Percentiles rank a stretch among this genome's conserved stretches.
phyloP scores from a whole-genome alignment of 2,797 vertebrate genomes.

The Halcyon leucocephala region DNA sequence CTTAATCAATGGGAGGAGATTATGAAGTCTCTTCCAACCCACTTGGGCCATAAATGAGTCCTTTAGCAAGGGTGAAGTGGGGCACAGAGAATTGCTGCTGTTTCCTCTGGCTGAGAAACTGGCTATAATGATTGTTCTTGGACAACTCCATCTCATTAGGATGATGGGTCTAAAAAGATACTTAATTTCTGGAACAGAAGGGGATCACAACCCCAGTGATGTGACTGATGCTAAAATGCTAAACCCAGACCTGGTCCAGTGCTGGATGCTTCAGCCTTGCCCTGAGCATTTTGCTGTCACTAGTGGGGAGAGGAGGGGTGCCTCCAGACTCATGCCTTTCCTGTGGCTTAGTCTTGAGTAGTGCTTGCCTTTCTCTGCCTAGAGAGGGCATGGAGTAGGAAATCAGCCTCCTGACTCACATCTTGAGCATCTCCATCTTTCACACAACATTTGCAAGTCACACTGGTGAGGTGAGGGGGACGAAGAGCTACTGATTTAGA shows the following conservation, averaged over 20 bases:
- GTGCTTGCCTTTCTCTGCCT: neutral
- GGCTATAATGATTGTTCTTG: neutral
- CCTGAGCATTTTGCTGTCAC: accelerated
- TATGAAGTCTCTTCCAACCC: neutral
- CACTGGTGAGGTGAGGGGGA: neutral
- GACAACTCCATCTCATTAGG: neutral
- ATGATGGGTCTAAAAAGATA: neutral
- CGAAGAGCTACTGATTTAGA: neutral
- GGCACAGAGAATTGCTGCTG: neutral
- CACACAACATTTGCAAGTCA: neutral
- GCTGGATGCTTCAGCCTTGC: neutral
- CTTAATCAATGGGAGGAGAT: neutral
- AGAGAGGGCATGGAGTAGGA: neutral
- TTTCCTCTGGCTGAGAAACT: neutral
- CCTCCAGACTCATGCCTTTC: neutral
- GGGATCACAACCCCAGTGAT: neutral
- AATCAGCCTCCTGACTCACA: neutral
- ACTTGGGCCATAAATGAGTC: neutral
- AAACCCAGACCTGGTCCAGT: neutral
- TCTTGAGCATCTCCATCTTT: neutral
- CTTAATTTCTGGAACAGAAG: neutral
- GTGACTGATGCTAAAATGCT: neutral
- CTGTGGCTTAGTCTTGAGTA: neutral
- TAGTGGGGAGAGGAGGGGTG: accelerated
- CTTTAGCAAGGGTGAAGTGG: neutral